Evolutionary conservation across 2,113 vertebrate species (phyloP).

Genomic region (Microtus richardsoni): DNA sequence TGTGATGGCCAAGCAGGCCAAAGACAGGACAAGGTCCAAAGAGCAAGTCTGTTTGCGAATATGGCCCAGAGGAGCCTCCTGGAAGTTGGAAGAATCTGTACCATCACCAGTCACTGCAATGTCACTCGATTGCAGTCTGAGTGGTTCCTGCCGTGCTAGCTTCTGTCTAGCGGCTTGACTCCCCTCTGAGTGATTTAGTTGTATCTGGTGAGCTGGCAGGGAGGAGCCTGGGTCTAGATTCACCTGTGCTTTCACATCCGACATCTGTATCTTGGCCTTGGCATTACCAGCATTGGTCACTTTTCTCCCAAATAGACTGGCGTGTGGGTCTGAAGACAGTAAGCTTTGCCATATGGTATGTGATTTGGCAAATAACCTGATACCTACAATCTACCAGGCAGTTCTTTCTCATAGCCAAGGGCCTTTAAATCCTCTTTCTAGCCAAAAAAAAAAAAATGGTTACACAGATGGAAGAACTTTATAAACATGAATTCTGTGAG

Average conservation of each 20-base stretch:
- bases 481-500: background rate
- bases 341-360: background rate
- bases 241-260: constrained; percentile 14
- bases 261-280: background rate
- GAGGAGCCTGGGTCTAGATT: background rate
- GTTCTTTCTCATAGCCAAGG: background rate
- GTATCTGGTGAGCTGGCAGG: background rate
- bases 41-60: background rate
- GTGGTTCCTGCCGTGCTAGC: background rate
- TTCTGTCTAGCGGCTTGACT: background rate
- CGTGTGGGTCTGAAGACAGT: background rate
- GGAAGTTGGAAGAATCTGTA: background rate
- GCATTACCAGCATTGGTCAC: background rate
- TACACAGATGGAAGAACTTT: background rate
- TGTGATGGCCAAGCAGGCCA: background rate
- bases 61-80: background rate
- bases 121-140: background rate
- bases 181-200: background rate
- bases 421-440: background rate
- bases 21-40: background rate
- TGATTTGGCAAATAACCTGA: constrained; percentile 22
- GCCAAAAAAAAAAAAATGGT: background rate
- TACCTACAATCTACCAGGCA: background rate
- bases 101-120: background rate
- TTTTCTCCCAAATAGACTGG: constrained; percentile 43